phyloP scores from a whole-genome alignment of 2,888 invertebrate species.

The Harpagoxenus sublaevis region DNA sequence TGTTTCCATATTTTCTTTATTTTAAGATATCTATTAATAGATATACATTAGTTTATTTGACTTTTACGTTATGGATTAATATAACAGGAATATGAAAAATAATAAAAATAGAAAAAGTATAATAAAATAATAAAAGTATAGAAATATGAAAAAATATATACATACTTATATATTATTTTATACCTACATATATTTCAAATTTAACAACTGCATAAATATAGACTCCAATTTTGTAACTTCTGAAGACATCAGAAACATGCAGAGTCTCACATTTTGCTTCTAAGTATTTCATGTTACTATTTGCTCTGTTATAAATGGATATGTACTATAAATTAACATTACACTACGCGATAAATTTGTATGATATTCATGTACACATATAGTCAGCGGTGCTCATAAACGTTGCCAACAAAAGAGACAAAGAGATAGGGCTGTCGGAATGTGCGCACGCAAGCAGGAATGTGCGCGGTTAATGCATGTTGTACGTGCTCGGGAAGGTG shows the following conservation, averaged over 20 bases:
- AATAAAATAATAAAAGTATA: not conserved
- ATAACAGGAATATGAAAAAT: not conserved
- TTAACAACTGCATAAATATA: not conserved
- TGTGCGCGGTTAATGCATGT: slow-evolving; percentile 50
- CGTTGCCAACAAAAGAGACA: slow-evolving; percentile 51
- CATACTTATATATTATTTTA: too few relatives aligned
- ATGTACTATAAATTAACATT: not conserved
- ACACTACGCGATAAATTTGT: slow-evolving; percentile 33
- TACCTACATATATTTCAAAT: not conserved
- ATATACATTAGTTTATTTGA: not conserved
- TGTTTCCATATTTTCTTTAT: not conserved
- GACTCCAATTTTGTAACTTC: not conserved
- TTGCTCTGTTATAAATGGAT: not conserved
- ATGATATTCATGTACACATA: slow-evolving; percentile 12
- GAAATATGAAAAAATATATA: not conserved
- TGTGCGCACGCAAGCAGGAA: slow-evolving; percentile 37
- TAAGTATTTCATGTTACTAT: not conserved
- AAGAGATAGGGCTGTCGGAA: slow-evolving; percentile 44
- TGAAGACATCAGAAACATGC: not conserved
- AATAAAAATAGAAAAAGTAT: not conserved
- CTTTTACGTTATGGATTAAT: not conserved
- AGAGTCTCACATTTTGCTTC: not conserved
- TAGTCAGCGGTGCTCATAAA: slow-evolving; percentile 15
- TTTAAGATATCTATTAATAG: not conserved
- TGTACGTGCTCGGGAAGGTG: slow-evolving; percentile 49